Conservation (phyloP, 2,113 vertebrate genomes). For the Mystacornis crossleyi region DNA sequence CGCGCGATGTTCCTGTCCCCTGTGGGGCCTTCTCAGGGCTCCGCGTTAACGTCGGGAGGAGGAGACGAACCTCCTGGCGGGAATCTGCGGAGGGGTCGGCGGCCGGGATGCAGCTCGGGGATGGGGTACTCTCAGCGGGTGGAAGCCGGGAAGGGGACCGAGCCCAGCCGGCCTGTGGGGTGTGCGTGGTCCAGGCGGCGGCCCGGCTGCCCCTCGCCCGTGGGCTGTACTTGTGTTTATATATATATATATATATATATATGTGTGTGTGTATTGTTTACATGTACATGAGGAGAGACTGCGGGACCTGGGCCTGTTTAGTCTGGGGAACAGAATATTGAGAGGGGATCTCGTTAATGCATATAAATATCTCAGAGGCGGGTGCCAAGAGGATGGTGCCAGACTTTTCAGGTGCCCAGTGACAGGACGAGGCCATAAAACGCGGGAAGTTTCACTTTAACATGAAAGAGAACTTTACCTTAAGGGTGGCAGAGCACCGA, state of each 20-base stretch:
- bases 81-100: neutral
- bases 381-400: neutral
- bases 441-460: neutral
- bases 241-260: no score
- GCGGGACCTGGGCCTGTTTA: neutral
- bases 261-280: fast-evolving
- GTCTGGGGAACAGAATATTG: neutral
- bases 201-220: neutral
- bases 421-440: neutral
- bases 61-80: neutral
- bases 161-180: neutral
- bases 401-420: no score
- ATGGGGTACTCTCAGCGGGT: fast-evolving
- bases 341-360: neutral
- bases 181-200: neutral
- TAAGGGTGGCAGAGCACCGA: neutral
- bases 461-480: neutral
- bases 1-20: fast-evolving
- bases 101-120: neutral
- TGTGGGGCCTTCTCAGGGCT: fast-evolving
- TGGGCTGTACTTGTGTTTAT: neutral
- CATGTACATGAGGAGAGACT: fast-evolving
- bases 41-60: neutral
- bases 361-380: fast-evolving
- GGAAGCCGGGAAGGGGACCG: neutral